Percentiles rank a stretch among this genome's conserved stretches.
phyloP scores from a whole-genome alignment of 1,140 invertebrate genomes.

The Ostrea edulis region DNA sequence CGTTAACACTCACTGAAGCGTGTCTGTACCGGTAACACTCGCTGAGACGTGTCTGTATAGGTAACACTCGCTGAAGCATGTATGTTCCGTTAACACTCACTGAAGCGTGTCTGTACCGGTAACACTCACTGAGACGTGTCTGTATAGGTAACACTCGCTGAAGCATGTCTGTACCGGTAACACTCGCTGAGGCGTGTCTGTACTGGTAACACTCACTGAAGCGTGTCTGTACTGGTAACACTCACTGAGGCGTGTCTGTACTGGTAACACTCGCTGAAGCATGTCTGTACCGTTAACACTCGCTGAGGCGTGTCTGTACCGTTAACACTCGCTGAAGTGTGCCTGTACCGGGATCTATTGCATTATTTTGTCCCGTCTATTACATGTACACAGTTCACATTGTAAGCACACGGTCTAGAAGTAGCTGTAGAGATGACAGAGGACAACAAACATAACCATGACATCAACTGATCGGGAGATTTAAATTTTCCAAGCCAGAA shows the following conservation, averaged over 20 bases:
- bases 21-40: background rate
- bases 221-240: background rate
- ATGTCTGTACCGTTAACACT: background rate
- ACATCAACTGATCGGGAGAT: conserved; percentile 38
- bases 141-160: background rate
- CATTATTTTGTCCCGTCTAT: background rate
- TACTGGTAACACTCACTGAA: background rate
- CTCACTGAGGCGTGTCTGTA: background rate
- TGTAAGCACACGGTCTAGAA: background rate
- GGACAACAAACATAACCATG: too few species aligned
- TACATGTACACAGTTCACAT: background rate
- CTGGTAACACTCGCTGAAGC: background rate
- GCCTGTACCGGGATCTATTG: background rate
- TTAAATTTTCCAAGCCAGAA: conserved; percentile 44
- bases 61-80: background rate
- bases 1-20: background rate
- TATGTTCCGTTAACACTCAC: background rate
- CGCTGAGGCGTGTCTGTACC: too few species aligned
- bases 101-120: background rate
- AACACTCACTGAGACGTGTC: too few species aligned
- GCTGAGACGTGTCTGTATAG: background rate
- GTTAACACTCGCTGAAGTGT: background rate
- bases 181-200: background rate
- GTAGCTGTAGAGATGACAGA: too few species aligned
- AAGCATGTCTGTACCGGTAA: background rate